Conservation (phyloP, 2,797 vertebrate genomes). For the Phoxinus dragarum region DNA sequence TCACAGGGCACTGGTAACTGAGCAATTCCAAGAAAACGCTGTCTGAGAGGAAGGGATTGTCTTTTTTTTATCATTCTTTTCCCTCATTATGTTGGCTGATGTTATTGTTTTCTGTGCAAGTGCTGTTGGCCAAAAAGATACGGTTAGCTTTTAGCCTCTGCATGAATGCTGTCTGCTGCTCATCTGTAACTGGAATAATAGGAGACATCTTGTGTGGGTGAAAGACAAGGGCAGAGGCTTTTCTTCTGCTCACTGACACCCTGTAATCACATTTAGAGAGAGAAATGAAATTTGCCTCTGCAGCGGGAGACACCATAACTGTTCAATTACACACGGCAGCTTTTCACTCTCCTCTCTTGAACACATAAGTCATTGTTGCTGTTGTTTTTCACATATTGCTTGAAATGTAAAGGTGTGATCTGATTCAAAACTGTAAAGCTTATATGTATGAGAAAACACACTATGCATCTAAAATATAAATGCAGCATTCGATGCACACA, state of each 20-base stretch:
- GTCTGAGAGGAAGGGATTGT: slow-evolving; percentile 21
- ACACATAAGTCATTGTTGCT: slow-evolving; percentile 30
- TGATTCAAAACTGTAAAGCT: slow-evolving; percentile 13
- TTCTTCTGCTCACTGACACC: slow-evolving; percentile 53
- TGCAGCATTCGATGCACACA: background rate
- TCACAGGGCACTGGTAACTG: slow-evolving; percentile 25
- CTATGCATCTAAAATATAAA: slow-evolving; percentile 3
- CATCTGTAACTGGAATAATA: slow-evolving; percentile 52
- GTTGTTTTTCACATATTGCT: slow-evolving; percentile 11
- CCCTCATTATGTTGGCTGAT: slow-evolving; percentile 31
- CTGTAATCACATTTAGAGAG: slow-evolving; percentile 60
- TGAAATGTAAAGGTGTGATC: slow-evolving; percentile 39
- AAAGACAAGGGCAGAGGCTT: slow-evolving; percentile 52
- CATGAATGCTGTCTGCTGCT: slow-evolving; percentile 51
- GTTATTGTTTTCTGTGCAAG: slow-evolving; percentile 31
- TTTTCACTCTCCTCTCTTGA: slow-evolving; percentile 45
- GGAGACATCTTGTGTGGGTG: slow-evolving; percentile 54
- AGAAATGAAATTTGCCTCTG: slow-evolving; percentile 61
- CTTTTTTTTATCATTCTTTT: slow-evolving; percentile 18
- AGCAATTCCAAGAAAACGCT: slow-evolving; percentile 42
- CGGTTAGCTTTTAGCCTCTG: slow-evolving; percentile 27
- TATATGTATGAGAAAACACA: background rate
- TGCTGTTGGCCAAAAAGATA: slow-evolving; percentile 26
- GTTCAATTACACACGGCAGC: slow-evolving; percentile 58
- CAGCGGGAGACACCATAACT: slow-evolving; percentile 57